Evolutionary conservation across 2,113 vertebrate genomes (phyloP).

Genomic region (Butorides virescens): DNA sequence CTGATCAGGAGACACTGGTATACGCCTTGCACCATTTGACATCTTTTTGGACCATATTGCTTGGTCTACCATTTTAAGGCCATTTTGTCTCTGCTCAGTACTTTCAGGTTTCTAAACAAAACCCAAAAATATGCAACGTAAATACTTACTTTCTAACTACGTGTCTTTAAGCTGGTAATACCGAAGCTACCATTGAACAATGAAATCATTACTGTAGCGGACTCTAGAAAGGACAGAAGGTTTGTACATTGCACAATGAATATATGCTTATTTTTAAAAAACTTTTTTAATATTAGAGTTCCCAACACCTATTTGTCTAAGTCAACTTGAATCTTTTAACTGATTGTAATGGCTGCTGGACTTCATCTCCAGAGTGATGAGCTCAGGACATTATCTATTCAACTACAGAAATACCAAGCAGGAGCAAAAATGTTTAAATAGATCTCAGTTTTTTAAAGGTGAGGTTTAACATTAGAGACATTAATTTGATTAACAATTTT

Average conservation of each 20-base stretch:
- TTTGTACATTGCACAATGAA: neutral
- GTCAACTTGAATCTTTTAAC: neutral
- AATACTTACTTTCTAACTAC: neutral
- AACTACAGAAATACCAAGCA: neutral
- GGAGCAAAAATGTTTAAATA: neutral
- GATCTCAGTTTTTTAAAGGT: neutral
- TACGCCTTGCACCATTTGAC: constrained; percentile 93
- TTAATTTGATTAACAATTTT: neutral
- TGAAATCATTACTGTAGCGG: neutral
- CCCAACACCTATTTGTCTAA: neutral
- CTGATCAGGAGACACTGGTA: constrained; percentile 94
- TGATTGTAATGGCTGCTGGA: neutral
- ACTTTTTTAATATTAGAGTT: neutral
- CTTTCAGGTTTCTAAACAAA: constrained; percentile 89
- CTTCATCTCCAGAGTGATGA: neutral
- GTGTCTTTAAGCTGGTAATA: neutral
- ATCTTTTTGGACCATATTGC: constrained; percentile 99
- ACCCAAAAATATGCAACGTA: neutral
- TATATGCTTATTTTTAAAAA: neutral
- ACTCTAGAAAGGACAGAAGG: neutral
- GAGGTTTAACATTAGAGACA: neutral
- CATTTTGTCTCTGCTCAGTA: constrained; percentile 95
- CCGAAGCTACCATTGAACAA: neutral
- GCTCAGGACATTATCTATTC: neutral
- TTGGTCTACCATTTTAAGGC: constrained; percentile 99